Percentiles rank a stretch among this genome's conserved stretches.
phyloP scores from a whole-genome alignment of 2,797 vertebrate genomes.

The Garrulus glandarius region DNA sequence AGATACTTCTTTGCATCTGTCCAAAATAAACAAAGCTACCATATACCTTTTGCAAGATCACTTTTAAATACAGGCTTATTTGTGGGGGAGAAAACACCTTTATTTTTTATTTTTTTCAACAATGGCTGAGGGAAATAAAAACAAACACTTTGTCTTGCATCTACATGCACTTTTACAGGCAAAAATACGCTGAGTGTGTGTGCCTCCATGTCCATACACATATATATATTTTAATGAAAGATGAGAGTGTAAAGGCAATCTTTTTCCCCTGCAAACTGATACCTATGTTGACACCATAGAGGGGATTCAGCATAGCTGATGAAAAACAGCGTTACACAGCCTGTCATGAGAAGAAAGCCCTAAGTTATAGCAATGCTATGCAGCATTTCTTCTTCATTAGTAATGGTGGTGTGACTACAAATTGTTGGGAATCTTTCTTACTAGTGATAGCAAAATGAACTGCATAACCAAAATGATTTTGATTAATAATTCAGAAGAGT shows the following conservation, averaged over 20 bases:
- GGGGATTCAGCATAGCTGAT: constrained; percentile 69
- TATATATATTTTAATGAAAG: constrained; percentile 71
- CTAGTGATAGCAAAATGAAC: constrained; percentile 56
- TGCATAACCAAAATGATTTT: constrained; percentile 54
- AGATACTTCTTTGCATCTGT: constrained; percentile 90
- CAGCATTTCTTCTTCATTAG: constrained; percentile 68
- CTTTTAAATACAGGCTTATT: constrained; percentile 4
- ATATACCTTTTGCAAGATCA: constrained; percentile 11
- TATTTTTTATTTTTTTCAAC: constrained; percentile 26
- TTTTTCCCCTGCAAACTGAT: constrained; percentile 76
- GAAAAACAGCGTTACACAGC: constrained; percentile 74
- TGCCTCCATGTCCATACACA: background rate
- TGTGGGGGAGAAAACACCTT: background rate
- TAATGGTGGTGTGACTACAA: constrained; percentile 48
- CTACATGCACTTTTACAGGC: constrained; percentile 23
- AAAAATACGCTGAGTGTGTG: background rate
- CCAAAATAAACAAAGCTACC: constrained; percentile 86
- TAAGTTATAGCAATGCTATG: constrained; percentile 65
- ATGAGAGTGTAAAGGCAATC: constrained; percentile 73
- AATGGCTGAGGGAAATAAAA: constrained; percentile 1
- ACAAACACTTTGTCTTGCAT: constrained; percentile 61
- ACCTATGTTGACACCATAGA: constrained; percentile 75
- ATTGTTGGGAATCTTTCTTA: constrained; percentile 32
- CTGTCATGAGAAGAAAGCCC: constrained; percentile 72
- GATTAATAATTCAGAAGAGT: constrained; percentile 62